These are phyloP conservation scores for Tetramorium simillimum DNA, from an alignment of 1,140 invertebrate genomes.

Conservation along the genomic window DNA sequence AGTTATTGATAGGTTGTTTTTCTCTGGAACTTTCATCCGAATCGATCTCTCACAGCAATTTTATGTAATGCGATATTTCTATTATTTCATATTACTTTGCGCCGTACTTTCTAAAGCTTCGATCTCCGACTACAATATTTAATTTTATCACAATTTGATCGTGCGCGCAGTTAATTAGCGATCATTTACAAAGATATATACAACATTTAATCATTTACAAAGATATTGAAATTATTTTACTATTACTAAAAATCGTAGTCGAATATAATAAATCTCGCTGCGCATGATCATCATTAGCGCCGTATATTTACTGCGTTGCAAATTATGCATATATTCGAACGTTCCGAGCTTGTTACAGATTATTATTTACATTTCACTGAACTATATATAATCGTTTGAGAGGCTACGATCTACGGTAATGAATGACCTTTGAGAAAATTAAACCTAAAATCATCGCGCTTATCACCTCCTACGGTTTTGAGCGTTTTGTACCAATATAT, in stretches of 20 bases:
- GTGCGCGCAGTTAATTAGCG: not conserved
- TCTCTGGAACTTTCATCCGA: not conserved
- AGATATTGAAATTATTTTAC: constrained; percentile 8
- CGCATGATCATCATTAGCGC: not conserved
- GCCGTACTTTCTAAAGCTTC: not conserved
- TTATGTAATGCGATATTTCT: not conserved
- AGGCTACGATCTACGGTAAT: not conserved
- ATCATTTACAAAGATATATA: not conserved
- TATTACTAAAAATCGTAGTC: not conserved
- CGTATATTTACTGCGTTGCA: not conserved
- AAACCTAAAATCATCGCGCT: not conserved
- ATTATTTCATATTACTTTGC: not conserved
- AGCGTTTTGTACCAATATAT: not conserved
- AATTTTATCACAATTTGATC: not conserved
- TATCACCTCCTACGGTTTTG: not conserved
- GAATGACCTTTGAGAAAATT: not conserved
- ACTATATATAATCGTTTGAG: not conserved
- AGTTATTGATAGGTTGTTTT: not conserved
- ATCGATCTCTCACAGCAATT: constrained; percentile 1
- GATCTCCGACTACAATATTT: not conserved
- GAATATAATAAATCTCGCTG: not conserved
- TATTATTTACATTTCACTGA: not conserved
- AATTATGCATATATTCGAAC: not conserved
- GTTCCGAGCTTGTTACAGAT: not conserved
- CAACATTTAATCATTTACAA: not conserved